Base-by-base conservation (phyloP, 2,797 vertebrate species). In the Myiothlypis coronata region DNA sequence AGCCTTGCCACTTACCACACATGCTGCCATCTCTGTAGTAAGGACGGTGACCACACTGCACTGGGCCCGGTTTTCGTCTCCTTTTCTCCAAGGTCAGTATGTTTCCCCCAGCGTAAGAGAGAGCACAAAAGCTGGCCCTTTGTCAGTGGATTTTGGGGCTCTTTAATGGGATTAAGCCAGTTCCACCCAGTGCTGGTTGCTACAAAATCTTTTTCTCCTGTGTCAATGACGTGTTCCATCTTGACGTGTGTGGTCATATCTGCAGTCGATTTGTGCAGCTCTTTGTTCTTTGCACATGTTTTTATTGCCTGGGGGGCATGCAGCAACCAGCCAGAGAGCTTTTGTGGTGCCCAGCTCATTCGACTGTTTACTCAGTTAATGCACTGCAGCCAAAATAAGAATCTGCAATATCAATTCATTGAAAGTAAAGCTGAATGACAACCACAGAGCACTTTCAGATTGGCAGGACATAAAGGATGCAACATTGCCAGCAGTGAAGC, bases 231-330 rank as follows among this genome's bases (percentile, higher is more conserved):
- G 90, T 96, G 96, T 95, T 97, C 93, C 93, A 93, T 94, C 95
- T 97, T 97, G 97, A 96, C 77, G 89, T 86, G 81, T 97, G 96
- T 93, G 95, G 94, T 92, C 96, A 97, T 96, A 97, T 97, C 97
- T 97, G 96, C 96, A 97, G 96, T 96, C 84, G 68, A 97, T 97
- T 97, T 98, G 95, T 96, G 96, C 89, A 95, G 92, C 87, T 96
- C 96, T 97, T 97, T 96, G 93, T 94, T 97, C 96, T 97, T 96
- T 97, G 96, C 86, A 97, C 96, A 97, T 96, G 93, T 97, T 97
- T 97, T 96, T 97, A 93, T 97, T 97, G 96, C 97, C 97, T 96
- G 87, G 83, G 83, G 94, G 97, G 91, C 97, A 97, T 80, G 92
- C 96, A 97, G 92, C 78, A 91, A 95, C 75, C 85, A 94, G 92